Percentiles rank a stretch among this genome's conserved stretches.
Evolutionary conservation across 2,888 invertebrate genomes (phyloP).

Genomic region (Leucania comma): DNA sequence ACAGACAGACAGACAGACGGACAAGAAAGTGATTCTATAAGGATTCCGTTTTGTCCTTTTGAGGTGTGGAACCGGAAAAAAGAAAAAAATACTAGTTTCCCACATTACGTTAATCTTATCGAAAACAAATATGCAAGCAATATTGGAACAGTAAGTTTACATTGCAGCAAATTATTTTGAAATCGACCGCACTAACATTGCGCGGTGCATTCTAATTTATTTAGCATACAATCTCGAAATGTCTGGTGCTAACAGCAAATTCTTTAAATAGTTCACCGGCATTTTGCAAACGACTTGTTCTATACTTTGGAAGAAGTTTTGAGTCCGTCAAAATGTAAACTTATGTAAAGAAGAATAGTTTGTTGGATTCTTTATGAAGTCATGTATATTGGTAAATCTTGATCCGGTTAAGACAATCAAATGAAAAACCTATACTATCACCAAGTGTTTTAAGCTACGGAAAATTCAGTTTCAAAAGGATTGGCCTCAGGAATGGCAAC

Average conservation of each 20-base stretch:
- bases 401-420: too few species aligned
- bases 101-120: not conserved
- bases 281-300: slow-evolving; percentile 22
- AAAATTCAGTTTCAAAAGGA: not conserved
- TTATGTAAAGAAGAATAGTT: not conserved
- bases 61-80: too few species aligned
- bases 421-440: too few species aligned
- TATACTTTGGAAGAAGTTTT: not conserved
- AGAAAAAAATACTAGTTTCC: too few species aligned
- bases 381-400: too few species aligned
- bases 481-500: not conserved
- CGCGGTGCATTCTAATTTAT: slow-evolving; percentile 51
- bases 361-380: too few species aligned
- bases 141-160: slow-evolving; percentile 12
- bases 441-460: not conserved
- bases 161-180: slow-evolving; percentile 45
- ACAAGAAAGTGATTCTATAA: too few species aligned
- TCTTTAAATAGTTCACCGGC: slow-evolving; percentile 31
- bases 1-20: too few species aligned
- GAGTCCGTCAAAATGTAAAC: not conserved
- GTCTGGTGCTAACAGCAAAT: slow-evolving; percentile 34
- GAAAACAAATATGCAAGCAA: slow-evolving; percentile 6
- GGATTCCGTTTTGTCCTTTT: too few species aligned
- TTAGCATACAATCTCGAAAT: slow-evolving; percentile 38
- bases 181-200: slow-evolving; percentile 30